Evolutionary conservation across 2,113 vertebrate genomes (phyloP).

Genomic region (Tachuris rubrigastra): DNA sequence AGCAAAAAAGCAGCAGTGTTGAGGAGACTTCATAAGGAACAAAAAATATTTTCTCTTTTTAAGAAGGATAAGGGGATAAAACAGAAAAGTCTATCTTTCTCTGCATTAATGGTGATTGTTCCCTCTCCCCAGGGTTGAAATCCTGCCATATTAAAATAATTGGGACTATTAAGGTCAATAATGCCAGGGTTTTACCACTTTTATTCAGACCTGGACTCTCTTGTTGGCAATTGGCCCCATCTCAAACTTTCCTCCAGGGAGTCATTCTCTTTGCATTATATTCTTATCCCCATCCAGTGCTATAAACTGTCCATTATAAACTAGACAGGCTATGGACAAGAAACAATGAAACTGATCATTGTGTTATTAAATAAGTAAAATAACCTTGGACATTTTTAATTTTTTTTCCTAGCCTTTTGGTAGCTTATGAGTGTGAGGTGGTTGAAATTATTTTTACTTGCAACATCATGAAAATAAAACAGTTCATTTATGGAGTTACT

Average conservation of each 20-base stretch:
- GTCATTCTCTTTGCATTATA: conserved; percentile 12
- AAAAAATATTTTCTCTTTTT: neutral
- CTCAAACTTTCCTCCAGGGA: conserved; percentile 23
- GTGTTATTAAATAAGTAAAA: neutral
- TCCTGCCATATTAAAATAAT: conserved; percentile 23
- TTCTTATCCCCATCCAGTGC: neutral
- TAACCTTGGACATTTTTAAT: neutral
- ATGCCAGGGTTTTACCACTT: neutral
- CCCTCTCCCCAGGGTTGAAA: neutral
- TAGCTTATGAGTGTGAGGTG: neutral
- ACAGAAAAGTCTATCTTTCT: neutral
- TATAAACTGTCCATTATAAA: neutral
- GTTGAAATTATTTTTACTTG: neutral
- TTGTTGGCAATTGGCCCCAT: neutral
- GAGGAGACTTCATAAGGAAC: neutral
- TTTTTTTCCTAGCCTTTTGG: neutral
- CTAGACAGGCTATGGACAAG: neutral
- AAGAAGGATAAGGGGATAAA: neutral
- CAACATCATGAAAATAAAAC: neutral
- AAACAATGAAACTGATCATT: neutral
- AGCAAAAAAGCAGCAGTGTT: neutral
- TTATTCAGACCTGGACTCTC: conserved; percentile 6
- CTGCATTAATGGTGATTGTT: neutral
- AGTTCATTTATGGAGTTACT: neutral
- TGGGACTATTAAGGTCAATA: neutral